A percentile compares a stretch with the other conserved stretches of the same genome.
Conservation (phyloP, 2,797 vertebrate species). For the Spinibarbus caldwelli region DNA sequence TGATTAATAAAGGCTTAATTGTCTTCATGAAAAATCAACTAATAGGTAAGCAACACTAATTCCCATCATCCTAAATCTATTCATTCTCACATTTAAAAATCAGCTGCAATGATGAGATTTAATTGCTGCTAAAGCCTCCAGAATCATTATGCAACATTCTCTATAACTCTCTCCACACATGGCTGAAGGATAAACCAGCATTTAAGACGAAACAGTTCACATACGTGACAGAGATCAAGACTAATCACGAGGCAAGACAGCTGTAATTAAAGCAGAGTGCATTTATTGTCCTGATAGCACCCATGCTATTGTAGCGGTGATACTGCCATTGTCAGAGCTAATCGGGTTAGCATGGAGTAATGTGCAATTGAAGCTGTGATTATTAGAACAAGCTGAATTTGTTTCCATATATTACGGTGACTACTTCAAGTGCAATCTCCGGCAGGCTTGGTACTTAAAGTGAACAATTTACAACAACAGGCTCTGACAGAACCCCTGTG, state of each 20-base stretch:
- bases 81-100: constrained; percentile 12
- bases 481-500: background rate
- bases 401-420: constrained; percentile 55
- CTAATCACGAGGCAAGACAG: constrained; percentile 59
- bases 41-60: background rate
- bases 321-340: constrained; percentile 60
- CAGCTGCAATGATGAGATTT: constrained; percentile 22
- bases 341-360: constrained; percentile 62
- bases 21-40: background rate
- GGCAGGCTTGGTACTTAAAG: constrained; percentile 49
- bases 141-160: constrained; percentile 29
- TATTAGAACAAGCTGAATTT: constrained; percentile 58
- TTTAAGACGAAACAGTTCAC: constrained; percentile 52
- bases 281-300: constrained; percentile 60
- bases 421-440: constrained; percentile 20
- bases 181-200: constrained; percentile 48
- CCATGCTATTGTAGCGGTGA: constrained; percentile 58
- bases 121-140: constrained; percentile 38
- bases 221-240: constrained; percentile 66
- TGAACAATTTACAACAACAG: constrained; percentile 12
- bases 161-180: constrained; percentile 35
- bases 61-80: background rate
- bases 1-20: background rate
- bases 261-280: constrained; percentile 64
- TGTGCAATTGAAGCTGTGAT: constrained; percentile 61